Evolutionary conservation across 2,113 vertebrate species (phyloP).

Genomic region (Baryphthengus martii): DNA sequence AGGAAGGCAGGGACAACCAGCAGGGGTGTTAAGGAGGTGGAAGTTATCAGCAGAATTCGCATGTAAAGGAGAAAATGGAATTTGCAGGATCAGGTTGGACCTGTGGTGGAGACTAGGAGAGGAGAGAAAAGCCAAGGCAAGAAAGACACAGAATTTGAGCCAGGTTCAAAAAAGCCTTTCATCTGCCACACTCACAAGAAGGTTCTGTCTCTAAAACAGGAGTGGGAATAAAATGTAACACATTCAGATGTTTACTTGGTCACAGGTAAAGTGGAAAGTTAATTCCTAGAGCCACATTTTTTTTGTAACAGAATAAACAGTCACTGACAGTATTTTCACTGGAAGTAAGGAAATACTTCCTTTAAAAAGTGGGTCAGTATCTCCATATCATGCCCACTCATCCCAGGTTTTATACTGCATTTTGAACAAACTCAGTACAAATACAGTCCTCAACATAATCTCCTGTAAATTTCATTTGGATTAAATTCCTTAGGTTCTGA

Average conservation of each 20-base stretch:
- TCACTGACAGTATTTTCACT: background rate
- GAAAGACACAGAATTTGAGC: background rate
- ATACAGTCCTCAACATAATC: background rate
- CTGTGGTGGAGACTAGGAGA: background rate
- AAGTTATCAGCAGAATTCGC: slow-evolving; percentile 1
- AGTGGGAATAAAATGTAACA: background rate
- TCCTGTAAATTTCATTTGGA: background rate
- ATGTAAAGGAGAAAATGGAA: slow-evolving; percentile 7
- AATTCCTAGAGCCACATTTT: background rate
- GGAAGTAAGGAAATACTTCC: background rate
- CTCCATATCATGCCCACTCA: background rate
- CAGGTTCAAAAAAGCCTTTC: background rate
- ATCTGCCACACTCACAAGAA: background rate
- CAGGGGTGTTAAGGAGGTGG: background rate
- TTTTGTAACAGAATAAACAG: background rate
- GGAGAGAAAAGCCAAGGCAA: background rate
- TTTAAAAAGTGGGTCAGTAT: background rate
- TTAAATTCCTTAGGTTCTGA: background rate
- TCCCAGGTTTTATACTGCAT: background rate
- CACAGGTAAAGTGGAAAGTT: background rate
- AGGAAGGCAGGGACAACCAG: background rate
- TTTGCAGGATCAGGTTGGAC: background rate
- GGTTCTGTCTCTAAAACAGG: background rate
- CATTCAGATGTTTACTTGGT: background rate
- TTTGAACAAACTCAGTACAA: slow-evolving; percentile 12